These are phyloP conservation scores for Anguilla anguilla DNA, from an alignment of 2,797 vertebrate species.

Conservation along the genomic window DNA sequence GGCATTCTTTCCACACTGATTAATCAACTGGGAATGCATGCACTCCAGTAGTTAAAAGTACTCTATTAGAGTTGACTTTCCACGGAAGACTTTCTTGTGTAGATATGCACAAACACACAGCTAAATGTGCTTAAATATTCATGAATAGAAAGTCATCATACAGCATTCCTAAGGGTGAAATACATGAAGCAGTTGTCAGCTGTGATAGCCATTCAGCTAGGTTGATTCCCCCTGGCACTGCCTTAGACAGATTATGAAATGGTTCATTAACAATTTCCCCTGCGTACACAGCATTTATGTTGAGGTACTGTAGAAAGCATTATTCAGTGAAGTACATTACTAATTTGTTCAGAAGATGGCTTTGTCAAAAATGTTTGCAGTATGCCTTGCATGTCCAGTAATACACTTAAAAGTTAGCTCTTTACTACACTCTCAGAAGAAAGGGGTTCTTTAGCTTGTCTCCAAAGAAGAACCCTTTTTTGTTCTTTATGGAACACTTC, in stretches of 20 bases:
- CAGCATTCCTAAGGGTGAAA: background rate
- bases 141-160: background rate
- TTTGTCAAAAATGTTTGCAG: background rate
- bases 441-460: too few relatives aligned
- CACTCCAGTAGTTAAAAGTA: too few relatives aligned
- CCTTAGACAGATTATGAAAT: background rate
- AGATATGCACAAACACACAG: background rate
- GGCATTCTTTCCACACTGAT: too few relatives aligned
- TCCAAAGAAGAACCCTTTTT: too few relatives aligned
- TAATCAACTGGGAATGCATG: too few relatives aligned
- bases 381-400: background rate
- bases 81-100: too few relatives aligned
- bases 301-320: background rate
- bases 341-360: background rate
- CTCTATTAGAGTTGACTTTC: too few relatives aligned
- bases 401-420: background rate
- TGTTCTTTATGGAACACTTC: too few relatives aligned
- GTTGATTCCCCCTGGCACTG: background rate
- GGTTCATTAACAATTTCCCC: background rate
- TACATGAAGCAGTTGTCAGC: background rate
- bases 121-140: background rate
- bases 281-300: background rate
- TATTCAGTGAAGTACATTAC: background rate
- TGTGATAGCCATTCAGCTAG: background rate
- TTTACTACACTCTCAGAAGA: background rate